Percentiles rank a stretch among this genome's conserved stretches.
Evolutionary conservation across 1,140 invertebrate genomes (phyloP).

Genomic region (Pectinophora gossypiella): DNA sequence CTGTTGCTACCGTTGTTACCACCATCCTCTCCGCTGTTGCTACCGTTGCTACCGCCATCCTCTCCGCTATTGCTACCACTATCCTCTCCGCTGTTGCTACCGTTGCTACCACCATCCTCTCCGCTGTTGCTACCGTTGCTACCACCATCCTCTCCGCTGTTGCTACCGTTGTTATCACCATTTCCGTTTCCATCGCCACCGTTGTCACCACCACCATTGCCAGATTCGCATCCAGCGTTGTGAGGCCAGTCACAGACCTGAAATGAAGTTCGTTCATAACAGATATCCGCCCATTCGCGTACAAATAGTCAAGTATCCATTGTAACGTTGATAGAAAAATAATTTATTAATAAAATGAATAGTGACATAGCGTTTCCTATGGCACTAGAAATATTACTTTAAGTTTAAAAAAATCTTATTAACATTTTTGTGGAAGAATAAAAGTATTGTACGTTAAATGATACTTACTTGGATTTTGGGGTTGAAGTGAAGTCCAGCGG

Average conservation of each 20-base stretch:
- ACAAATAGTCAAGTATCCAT: no score
- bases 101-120: constrained; percentile 16
- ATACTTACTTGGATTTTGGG: background rate
- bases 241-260: constrained; percentile 37
- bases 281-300: no score
- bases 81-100: background rate
- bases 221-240: constrained; percentile 17
- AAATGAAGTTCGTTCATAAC: background rate
- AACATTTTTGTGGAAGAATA: no score
- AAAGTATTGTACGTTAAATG: no score
- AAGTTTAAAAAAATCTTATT: no score
- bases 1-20: constrained; percentile 18
- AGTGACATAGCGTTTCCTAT: no score
- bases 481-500: constrained; percentile 10
- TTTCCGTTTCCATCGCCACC: background rate
- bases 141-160: background rate
- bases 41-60: background rate
- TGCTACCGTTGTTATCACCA: background rate
- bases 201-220: constrained; percentile 1
- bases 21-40: background rate
- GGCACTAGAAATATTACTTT: no score
- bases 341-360: no score
- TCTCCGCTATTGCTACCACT: background rate
- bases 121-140: background rate
- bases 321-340: constrained; percentile 5